Percentiles rank a stretch among this genome's conserved stretches.
Conservation (phyloP, 2,888 invertebrate genomes). For the Pediacus dermestoides region DNA sequence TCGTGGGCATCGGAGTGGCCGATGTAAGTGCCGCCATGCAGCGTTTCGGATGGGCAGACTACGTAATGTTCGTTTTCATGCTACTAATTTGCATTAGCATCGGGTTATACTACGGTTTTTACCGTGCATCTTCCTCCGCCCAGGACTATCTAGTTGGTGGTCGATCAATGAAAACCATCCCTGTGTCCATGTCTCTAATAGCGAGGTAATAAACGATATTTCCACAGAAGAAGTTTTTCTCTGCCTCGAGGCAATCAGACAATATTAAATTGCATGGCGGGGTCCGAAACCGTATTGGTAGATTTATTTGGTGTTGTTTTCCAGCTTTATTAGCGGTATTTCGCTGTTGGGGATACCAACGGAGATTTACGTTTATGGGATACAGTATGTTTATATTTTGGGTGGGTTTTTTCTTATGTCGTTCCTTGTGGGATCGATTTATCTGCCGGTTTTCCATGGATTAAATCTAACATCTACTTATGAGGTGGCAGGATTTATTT, state of each 20-base stretch:
- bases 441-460: slow-evolving; percentile 34
- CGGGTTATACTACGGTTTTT: slow-evolving; percentile 75
- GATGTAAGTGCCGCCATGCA: slow-evolving; percentile 43
- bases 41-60: slow-evolving; percentile 64
- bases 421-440: slow-evolving; percentile 26
- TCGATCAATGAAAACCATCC: slow-evolving; percentile 76
- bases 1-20: slow-evolving; percentile 35
- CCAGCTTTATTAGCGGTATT: slow-evolving; percentile 48
- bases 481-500: slow-evolving; percentile 45
- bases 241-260: neutral
- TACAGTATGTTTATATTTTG: slow-evolving; percentile 40
- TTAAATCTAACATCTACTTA: slow-evolving; percentile 71
- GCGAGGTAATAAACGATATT: slow-evolving; percentile 64
- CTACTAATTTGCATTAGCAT: slow-evolving; percentile 71
- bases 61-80: slow-evolving; percentile 74
- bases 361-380: slow-evolving; percentile 68
- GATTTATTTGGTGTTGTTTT: slow-evolving; percentile 12
- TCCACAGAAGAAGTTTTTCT: neutral
- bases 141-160: slow-evolving; percentile 78
- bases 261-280: no score
- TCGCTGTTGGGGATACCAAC: slow-evolving; percentile 75
- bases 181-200: slow-evolving; percentile 79
- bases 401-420: slow-evolving; percentile 52
- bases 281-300: no score
- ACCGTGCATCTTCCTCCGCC: slow-evolving; percentile 58